phyloP scores from a whole-genome alignment of 2,113 vertebrate species.

The Oxygymnocypris stewartii region DNA sequence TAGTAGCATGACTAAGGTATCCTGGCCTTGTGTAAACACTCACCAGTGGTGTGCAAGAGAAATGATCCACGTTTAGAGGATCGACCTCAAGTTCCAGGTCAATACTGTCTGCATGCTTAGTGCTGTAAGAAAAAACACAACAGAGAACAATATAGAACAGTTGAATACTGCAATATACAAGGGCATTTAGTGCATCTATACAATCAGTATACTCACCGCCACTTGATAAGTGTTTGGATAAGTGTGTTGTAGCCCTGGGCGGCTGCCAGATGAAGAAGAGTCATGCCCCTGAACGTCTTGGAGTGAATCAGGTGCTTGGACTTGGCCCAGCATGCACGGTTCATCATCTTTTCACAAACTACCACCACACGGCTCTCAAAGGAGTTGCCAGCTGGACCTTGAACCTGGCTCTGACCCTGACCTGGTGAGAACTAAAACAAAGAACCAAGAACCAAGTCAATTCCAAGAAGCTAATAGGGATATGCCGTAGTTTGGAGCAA shows the following conservation, averaged over 20 bases:
- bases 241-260: slow-evolving; percentile 96
- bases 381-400: slow-evolving; percentile 79
- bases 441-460: slow-evolving; percentile 16
- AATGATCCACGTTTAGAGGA: slow-evolving; percentile 97
- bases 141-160: slow-evolving; percentile 20
- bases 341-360: slow-evolving; percentile 99
- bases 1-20: not conserved
- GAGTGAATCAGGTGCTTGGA: slow-evolving; percentile 96
- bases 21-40: slow-evolving; percentile 54
- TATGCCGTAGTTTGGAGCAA: not conserved
- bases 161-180: not conserved
- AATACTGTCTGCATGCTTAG: slow-evolving; percentile 95
- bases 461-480: not conserved
- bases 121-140: slow-evolving; percentile 73
- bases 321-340: slow-evolving; percentile 93
- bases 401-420: slow-evolving; percentile 73
- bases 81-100: slow-evolving; percentile 97
- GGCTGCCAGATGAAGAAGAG: slow-evolving; percentile 92
- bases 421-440: slow-evolving; percentile 77
- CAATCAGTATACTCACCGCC: slow-evolving; percentile 82
- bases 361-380: slow-evolving; percentile 97
- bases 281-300: slow-evolving; percentile 98
- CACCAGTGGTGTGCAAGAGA: slow-evolving; percentile 97
- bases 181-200: not conserved
- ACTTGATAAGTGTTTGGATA: slow-evolving; percentile 97